phyloP scores from a whole-genome alignment of 2,113 vertebrate species.

The Hystrix brachyura region DNA sequence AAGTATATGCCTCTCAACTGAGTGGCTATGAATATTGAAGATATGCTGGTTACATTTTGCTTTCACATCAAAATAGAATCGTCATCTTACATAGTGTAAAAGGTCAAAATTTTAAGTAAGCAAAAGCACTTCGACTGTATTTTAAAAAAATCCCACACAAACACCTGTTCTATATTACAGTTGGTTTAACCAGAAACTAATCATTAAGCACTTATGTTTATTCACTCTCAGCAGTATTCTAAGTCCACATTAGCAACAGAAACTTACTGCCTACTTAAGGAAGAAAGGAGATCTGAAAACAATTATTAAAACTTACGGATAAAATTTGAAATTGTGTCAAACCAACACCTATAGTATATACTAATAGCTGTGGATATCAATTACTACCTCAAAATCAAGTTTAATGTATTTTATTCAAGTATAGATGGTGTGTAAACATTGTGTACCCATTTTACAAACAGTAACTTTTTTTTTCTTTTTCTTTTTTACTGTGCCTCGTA shows the following conservation, averaged over 20 bases:
- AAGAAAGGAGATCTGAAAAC: background rate
- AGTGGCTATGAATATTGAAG: slow-evolving; percentile 45
- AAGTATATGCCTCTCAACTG: background rate
- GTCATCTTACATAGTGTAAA: background rate
- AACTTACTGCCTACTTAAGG: background rate
- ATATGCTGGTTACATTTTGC: background rate
- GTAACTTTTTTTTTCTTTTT: background rate
- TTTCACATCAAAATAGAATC: background rate
- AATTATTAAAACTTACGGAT: background rate
- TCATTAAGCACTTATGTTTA: rapidly evolving
- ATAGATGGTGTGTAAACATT: background rate
- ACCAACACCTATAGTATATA: background rate
- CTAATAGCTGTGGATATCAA: background rate
- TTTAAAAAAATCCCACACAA: background rate
- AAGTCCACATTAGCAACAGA: background rate
- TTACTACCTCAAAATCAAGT: background rate
- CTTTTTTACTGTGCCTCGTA: background rate
- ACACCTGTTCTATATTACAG: background rate
- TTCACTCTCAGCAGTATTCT: background rate
- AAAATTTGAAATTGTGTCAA: background rate
- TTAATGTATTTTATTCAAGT: background rate
- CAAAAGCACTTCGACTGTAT: background rate
- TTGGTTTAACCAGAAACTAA: background rate
- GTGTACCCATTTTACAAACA: background rate
- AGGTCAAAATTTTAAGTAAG: slow-evolving; percentile 18